A percentile compares a stretch with the other conserved stretches of the same genome.
Conservation (phyloP, 2,888 invertebrate species). For the Alsophila aescularia region DNA sequence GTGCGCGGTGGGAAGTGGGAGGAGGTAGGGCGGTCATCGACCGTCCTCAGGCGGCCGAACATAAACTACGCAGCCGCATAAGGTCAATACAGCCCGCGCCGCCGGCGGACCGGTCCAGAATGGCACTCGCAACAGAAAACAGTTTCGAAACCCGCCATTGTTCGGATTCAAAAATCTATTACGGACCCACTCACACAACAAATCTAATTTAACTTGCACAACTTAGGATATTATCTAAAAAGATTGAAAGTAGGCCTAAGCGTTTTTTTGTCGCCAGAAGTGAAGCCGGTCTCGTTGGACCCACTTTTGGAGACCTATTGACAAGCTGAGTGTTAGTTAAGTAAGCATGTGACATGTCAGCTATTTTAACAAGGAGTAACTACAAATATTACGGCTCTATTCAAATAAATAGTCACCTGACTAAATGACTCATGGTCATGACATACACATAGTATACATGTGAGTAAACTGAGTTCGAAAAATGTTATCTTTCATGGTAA, state of each 20-base stretch:
- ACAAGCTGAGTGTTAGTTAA: no score
- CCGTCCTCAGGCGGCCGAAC: slow-evolving; percentile 79
- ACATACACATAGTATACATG: not conserved
- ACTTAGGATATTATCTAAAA: slow-evolving; percentile 61
- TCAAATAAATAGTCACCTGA: slow-evolving; percentile 16
- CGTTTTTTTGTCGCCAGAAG: slow-evolving; percentile 52
- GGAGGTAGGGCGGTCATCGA: slow-evolving; percentile 74
- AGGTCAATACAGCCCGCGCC: slow-evolving; percentile 76
- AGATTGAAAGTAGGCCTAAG: slow-evolving; percentile 56
- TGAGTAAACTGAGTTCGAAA: not conserved
- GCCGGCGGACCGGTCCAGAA: slow-evolving; percentile 47
- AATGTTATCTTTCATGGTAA: slow-evolving; percentile 15
- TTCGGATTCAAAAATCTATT: slow-evolving; percentile 73
- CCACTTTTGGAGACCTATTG: slow-evolving; percentile 25
- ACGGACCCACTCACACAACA: slow-evolving; percentile 57
- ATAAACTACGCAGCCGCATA: slow-evolving; percentile 81
- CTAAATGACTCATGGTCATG: slow-evolving; percentile 9
- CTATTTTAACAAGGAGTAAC: slow-evolving; percentile 1
- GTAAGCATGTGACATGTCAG: slow-evolving; percentile 15
- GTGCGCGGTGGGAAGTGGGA: slow-evolving; percentile 50
- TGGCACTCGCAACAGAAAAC: slow-evolving; percentile 42
- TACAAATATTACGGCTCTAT: not conserved
- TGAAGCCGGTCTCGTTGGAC: slow-evolving; percentile 28
- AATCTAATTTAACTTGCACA: slow-evolving; percentile 69
- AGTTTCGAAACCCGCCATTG: slow-evolving; percentile 72